Conservation (phyloP, 2,797 vertebrate genomes). For the Rhyacichthys aspro region DNA sequence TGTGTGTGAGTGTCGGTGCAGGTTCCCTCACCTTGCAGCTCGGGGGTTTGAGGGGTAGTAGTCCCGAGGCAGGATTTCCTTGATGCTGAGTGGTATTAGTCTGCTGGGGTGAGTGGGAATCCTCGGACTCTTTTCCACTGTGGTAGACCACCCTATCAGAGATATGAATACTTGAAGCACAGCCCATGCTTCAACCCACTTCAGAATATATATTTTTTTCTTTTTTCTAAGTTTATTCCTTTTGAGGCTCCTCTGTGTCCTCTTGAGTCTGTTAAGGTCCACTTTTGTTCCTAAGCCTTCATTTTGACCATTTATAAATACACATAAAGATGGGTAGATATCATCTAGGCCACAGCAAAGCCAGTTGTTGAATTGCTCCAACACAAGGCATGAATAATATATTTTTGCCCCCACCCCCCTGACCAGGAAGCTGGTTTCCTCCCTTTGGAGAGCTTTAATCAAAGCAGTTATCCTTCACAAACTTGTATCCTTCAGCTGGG, state of each 20-base stretch:
- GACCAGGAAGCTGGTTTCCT: constrained; percentile 83
- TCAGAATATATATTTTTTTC: constrained; percentile 38
- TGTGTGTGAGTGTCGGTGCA: constrained; percentile 39
- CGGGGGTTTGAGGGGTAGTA: constrained; percentile 90
- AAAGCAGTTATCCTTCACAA: constrained; percentile 55
- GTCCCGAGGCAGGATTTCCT: constrained; percentile 88
- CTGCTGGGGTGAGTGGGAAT: constrained; percentile 91
- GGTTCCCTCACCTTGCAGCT: constrained; percentile 87
- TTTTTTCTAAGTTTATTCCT: constrained; percentile 10
- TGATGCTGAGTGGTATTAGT: constrained; percentile 89
- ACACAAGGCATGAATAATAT: constrained; percentile 80
- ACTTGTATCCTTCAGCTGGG: constrained; percentile 24
- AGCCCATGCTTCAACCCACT: constrained; percentile 94
- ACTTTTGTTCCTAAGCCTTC: constrained; percentile 48
- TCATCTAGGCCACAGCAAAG: constrained; percentile 74
- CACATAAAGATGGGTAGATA: constrained; percentile 26
- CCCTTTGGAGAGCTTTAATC: constrained; percentile 69
- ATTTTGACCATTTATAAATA: constrained; percentile 29
- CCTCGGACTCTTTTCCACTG: constrained; percentile 92
- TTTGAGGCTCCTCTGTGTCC: constrained; percentile 34
- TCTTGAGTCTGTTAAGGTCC: constrained; percentile 45
- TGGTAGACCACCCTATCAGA: constrained; percentile 92
- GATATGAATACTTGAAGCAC: constrained; percentile 97
- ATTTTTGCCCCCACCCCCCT: constrained; percentile 55
- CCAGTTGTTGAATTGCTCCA: constrained; percentile 67